Evolutionary conservation across 2,113 vertebrate species (phyloP), one percentile per base, ranked within the genome.

Genomic region (Xiphophorus maculatus): DNA sequence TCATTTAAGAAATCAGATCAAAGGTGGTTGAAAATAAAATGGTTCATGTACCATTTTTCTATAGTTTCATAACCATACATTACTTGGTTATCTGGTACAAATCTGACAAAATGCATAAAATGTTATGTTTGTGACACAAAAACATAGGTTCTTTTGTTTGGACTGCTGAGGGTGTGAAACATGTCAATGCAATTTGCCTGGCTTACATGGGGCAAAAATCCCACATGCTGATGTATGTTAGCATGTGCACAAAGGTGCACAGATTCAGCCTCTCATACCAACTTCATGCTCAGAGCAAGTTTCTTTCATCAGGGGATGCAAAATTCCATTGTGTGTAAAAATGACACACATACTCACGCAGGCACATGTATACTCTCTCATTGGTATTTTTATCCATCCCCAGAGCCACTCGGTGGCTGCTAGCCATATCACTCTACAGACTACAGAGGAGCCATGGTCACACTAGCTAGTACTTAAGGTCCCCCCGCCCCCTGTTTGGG

Each of bases 331-430:
- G 90, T 90, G 77, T 84, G 88, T 90, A 81, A 77, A 85, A 87
- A 77, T 74, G 42, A 76, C 44, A 86, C 73, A 73, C 67, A 81
- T 66, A 81, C 71, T 73, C 67, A 69, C 76, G 74, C 71, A 51
- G 42, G 69, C 86, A 77, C 78, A 77, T 64, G 63, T 70, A 71
- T 68, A 81, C 77, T 64, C 79, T 86, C 79, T 90, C 71, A 67
- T 75, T 77, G 88, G 90, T 92, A 90, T 92, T 93, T 93, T 91
- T 92, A 93, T 92, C 89, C 88, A 81, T 88, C 82, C 87, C 86
- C 79, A 80, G 90, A 88, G 91, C 85, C 86, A 88, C 81, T 91
- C 73, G 30, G 73, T 83, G 90, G 81, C 89, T 87, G 82, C 71
- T 76, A 88, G 88, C 88, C 92, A 84, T 92, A 92, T 93, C 89